Evolutionary conservation across 2,797 vertebrate genomes (phyloP).

Genomic region (Scyliorhinus canicula): DNA sequence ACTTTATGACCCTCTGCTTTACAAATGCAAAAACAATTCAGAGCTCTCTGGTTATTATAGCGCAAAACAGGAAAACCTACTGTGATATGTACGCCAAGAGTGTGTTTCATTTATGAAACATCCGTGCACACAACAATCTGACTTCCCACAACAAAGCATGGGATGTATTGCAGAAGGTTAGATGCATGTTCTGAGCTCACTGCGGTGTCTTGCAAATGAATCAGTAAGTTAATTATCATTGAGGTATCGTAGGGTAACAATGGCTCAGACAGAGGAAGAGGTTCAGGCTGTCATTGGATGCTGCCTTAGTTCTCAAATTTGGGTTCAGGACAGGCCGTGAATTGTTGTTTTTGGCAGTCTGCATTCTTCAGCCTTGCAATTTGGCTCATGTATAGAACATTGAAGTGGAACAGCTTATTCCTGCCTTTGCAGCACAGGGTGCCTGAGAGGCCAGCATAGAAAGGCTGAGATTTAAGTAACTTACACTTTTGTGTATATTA

Average conservation of each 20-base stretch:
- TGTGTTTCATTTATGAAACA: not conserved
- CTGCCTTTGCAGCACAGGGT: slow-evolving; percentile 48
- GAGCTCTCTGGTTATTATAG: slow-evolving; percentile 9
- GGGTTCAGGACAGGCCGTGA: slow-evolving; percentile 52
- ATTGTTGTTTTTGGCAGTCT: slow-evolving; percentile 49
- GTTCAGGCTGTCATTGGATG: slow-evolving; percentile 50
- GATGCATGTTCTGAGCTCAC: not conserved
- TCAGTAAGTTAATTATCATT: slow-evolving; percentile 38
- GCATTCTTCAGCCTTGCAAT: slow-evolving; percentile 39
- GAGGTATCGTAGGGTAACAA: slow-evolving; percentile 43
- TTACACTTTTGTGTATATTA: slow-evolving; percentile 16
- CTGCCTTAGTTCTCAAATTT: slow-evolving; percentile 45
- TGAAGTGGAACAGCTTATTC: slow-evolving; percentile 38
- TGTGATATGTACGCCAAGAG: not conserved
- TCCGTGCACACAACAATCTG: not conserved
- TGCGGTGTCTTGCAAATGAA: not conserved
- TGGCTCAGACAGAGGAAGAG: slow-evolving; percentile 44
- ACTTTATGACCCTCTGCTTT: not conserved
- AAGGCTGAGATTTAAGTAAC: slow-evolving; percentile 29
- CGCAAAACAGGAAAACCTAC: slow-evolving; percentile 2
- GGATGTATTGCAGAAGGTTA: not conserved
- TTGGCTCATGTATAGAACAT: slow-evolving; percentile 43
- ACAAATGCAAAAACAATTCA: not conserved
- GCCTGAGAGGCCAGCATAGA: slow-evolving; percentile 46
- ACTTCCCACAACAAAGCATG: not conserved